Base-by-base conservation (phyloP, 1,140 invertebrate genomes). In the Neocloeon triangulifer region DNA sequence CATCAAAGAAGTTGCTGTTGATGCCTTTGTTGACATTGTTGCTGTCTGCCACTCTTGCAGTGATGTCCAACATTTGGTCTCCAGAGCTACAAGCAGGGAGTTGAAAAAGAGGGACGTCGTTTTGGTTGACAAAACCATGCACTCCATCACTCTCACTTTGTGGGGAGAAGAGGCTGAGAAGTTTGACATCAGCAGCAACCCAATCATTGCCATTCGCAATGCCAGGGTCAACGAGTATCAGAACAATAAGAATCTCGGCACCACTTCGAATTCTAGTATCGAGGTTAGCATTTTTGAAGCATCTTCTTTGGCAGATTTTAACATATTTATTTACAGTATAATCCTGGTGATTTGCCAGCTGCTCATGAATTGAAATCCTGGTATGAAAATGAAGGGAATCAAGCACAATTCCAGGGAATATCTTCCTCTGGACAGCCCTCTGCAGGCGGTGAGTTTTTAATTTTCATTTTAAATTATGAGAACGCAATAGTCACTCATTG, bases 261-360 rank as follows among this genome's bases (percentile, higher is more conserved):
- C 12, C 10, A 71, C 66, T 4, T 64, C 67, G 4, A 52, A 64
- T 34, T 20, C 84, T 26, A 66, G 76, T 43, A 46, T 85, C 1
- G 84, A 96, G 58, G 89, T 91, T 0, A 86, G 95, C 48, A 59
- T 92, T 6, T 61, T 69, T 4, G 82, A 92, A 49, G 75, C 80
- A n/a, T n/a, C n/a, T n/a, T n/a, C n/a, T n/a, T n/a, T n/a, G n/a
- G n/a, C n/a, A n/a, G n/a, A n/a, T n/a, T n/a, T n/a, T n/a, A n/a
- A n/a, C n/a, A n/a, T n/a, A n/a, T n/a, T n/a, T n/a, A n/a, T n/a
- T n/a, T n/a, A n/a, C n/a, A n/a, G n/a, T n/a, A n/a, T n/a, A n/a
- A n/a, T n/a, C n/a, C n/a, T n/a, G n/a, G n/a, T n/a, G n/a, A n/a
- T n/a, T n/a, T n/a, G n/a, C 1, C 78, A 89, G 47, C 59, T 66